Base-by-base conservation (phyloP, 2,888 invertebrate species). In the Pachydiplax longipennis region DNA sequence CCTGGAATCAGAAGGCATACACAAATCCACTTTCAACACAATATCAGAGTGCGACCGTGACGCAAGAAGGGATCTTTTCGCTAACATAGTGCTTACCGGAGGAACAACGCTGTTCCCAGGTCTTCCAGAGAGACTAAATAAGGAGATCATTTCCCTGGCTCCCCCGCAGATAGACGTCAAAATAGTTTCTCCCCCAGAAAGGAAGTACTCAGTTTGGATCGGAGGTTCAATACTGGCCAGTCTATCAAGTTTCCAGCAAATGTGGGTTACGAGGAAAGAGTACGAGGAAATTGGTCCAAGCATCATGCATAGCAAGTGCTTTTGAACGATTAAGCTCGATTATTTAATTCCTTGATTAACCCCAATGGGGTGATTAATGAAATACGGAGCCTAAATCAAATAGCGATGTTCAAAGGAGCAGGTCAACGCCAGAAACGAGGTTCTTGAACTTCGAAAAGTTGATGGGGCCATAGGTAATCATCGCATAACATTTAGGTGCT, bases 41-140 rank as follows among this genome's bases (percentile, higher is more conserved):
- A 98, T 98, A 96, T 98, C 98, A 98, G 98, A 98, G 96, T 98
- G 98, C 95, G 98, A 98, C 95, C 98, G 98, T 91, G 98, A 98
- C 94, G 98, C 98, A 96, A 97, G 98, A 96, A 98, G 98, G 96
- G 98, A 98, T 95, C 95, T 98, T 95, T 98, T 98, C 95, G 98
- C 98, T 95, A 98, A 98, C 96, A 98, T 98, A 93, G 98, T 99
- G 91, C 95, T 98, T 93, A 98, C 98, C 92, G 98, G 98, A 92
- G 98, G 98, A 94, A 98, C 98, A 95, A 98, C 98, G 93, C 98
- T 98, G 98, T 98, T 98, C 95, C 98, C 98, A 90, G 98, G 98
- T 93, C 98, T 98, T 95, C 98, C 98, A 94, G 98, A 98, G 95
- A 96, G 97, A 93, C 97, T 97, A 97, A 98, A 98, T 95, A 98